Percentiles rank a stretch among this genome's conserved stretches.
These are phyloP conservation scores for Anableps anableps DNA, from an alignment of 2,797 vertebrate species.

Conservation along the genomic window DNA sequence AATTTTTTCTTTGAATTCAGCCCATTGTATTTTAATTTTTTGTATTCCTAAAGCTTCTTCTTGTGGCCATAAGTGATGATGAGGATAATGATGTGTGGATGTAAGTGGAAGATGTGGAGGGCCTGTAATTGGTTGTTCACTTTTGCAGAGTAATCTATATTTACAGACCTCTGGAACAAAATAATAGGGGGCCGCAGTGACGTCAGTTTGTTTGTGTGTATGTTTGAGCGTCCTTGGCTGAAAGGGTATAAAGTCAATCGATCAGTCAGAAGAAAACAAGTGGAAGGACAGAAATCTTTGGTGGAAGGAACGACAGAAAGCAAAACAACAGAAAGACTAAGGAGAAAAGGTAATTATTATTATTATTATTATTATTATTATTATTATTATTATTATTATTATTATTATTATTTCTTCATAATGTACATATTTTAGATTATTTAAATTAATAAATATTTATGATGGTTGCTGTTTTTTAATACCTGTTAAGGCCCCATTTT, in stretches of 20 bases:
- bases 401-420: background rate
- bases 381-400: conserved; percentile 8
- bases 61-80: background rate
- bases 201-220: conserved; percentile 14
- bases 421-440: background rate
- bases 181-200: background rate
- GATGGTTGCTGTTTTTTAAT: background rate
- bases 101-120: background rate
- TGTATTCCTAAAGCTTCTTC: background rate
- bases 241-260: conserved; percentile 21
- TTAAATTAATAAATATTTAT: background rate
- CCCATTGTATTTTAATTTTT: background rate
- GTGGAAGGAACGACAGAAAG: background rate
- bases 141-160: background rate
- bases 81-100: background rate
- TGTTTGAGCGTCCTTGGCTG: conserved; percentile 16
- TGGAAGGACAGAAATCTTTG: conserved; percentile 1
- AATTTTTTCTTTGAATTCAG: too few relatives aligned
- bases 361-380: background rate
- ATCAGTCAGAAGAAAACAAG: background rate
- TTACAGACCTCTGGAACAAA: background rate
- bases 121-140: background rate
- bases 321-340: background rate
- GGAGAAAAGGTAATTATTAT: conserved; percentile 1
- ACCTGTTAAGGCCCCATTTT: background rate